These are phyloP conservation scores for Anolis apletophallus DNA, from an alignment of 2,797 vertebrate genomes.

Conservation along the genomic window DNA sequence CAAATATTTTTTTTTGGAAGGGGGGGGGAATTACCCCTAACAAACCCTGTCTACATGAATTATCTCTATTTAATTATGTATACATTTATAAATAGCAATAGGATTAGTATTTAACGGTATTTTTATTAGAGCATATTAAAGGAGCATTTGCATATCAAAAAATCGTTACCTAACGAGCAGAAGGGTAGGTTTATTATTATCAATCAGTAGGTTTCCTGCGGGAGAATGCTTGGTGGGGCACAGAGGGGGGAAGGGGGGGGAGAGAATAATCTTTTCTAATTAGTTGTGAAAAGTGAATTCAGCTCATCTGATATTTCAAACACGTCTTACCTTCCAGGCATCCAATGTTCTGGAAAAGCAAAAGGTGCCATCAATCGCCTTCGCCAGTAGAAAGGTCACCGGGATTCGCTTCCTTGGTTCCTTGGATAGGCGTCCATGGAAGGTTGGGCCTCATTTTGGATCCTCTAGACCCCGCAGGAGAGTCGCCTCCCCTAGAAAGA, in stretches of 20 bases:
- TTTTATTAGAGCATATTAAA: conserved; percentile 64
- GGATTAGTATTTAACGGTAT: conserved; percentile 73
- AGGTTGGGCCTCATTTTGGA: too few species aligned
- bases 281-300: conserved; percentile 8
- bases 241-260: background rate
- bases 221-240: conserved; percentile 28
- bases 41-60: conserved; percentile 64
- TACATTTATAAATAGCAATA: conserved; percentile 73
- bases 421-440: too few species aligned
- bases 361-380: too few species aligned
- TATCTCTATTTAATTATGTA: conserved; percentile 73
- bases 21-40: conserved; percentile 49
- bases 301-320: conserved; percentile 32
- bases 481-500: too few species aligned
- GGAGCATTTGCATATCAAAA: conserved; percentile 62
- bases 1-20: conserved; percentile 62
- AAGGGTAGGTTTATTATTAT: conserved; percentile 48
- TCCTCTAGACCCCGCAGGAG: too few species aligned
- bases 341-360: background rate
- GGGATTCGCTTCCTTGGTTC: too few species aligned
- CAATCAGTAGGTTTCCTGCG: conserved; percentile 25
- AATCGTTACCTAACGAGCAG: conserved; percentile 51
- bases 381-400: rapidly evolving
- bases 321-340: rapidly evolving
- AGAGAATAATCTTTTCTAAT: background rate